Conservation (phyloP, 2,113 vertebrate genomes). For the Okapia johnstoni region DNA sequence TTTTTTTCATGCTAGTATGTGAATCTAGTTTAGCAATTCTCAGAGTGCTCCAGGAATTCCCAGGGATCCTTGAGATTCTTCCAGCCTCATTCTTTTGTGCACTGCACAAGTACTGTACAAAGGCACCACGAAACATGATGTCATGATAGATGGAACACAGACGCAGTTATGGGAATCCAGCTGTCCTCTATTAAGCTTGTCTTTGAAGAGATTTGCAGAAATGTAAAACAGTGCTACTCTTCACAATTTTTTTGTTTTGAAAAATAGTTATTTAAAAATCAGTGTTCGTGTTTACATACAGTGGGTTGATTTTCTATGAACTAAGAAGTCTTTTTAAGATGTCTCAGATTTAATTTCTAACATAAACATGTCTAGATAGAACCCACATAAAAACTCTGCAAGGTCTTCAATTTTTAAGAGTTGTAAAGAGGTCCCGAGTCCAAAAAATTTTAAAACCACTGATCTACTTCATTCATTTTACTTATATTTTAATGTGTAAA, state of each 20-base stretch:
- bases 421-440: background rate
- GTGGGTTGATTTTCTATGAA: background rate
- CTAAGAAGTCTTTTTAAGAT: slow-evolving; percentile 12
- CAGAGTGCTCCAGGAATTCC: slow-evolving; percentile 22
- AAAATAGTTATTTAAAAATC: slow-evolving; percentile 16
- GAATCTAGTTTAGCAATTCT: background rate
- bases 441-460: slow-evolving; percentile 38
- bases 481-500: slow-evolving; percentile 28
- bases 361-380: background rate
- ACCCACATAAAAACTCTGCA: background rate
- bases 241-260: background rate
- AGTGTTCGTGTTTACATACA: slow-evolving; percentile 10
- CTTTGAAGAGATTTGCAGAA: slow-evolving; percentile 49
- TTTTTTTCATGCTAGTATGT: background rate
- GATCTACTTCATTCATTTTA: slow-evolving; percentile 8
- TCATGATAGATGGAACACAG: slow-evolving; percentile 22
- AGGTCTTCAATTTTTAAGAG: slow-evolving; percentile 13
- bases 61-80: background rate
- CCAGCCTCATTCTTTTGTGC: background rate
- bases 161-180: background rate
- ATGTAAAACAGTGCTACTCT: slow-evolving; percentile 24
- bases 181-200: slow-evolving; percentile 20
- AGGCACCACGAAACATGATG: background rate
- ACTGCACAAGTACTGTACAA: background rate
- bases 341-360: background rate